Evolutionary conservation across 2,888 invertebrate genomes (phyloP).

Genomic region (Scaptomyza flava): DNA sequence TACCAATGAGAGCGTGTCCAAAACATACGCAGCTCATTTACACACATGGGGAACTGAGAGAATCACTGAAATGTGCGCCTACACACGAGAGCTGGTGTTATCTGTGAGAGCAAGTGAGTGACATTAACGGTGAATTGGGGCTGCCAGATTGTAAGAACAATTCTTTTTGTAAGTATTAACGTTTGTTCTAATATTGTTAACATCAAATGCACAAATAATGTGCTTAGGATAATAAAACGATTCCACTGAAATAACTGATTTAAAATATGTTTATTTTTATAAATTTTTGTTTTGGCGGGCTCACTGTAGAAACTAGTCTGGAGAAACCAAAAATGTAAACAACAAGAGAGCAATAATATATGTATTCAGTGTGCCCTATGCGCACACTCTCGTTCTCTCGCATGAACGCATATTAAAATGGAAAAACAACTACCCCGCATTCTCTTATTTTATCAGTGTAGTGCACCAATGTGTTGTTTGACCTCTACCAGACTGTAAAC

Average conservation of each 20-base stretch:
- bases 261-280: background rate
- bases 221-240: background rate
- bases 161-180: background rate
- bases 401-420: background rate
- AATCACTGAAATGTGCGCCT: background rate
- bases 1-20: constrained; percentile 47
- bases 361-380: constrained; percentile 19
- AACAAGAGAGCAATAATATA: constrained; percentile 31
- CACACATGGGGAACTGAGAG: constrained; percentile 2
- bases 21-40: constrained; percentile 29
- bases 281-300: background rate
- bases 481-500: constrained; percentile 39
- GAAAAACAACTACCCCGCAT: constrained; percentile 1
- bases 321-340: constrained; percentile 43
- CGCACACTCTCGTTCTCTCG: constrained; percentile 36
- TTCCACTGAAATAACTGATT: background rate
- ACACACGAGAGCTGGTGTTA: constrained; percentile 8
- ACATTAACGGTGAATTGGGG: constrained; percentile 3
- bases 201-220: background rate
- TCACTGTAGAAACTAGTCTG: constrained; percentile 42
- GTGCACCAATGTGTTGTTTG: constrained; percentile 18
- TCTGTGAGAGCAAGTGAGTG: constrained; percentile 17
- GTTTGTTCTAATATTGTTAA: background rate
- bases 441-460: constrained; percentile 18
- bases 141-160: constrained; percentile 8